Evolutionary conservation across 2,888 invertebrate species (phyloP).

Genomic region (Drosophila vallismaia): DNA sequence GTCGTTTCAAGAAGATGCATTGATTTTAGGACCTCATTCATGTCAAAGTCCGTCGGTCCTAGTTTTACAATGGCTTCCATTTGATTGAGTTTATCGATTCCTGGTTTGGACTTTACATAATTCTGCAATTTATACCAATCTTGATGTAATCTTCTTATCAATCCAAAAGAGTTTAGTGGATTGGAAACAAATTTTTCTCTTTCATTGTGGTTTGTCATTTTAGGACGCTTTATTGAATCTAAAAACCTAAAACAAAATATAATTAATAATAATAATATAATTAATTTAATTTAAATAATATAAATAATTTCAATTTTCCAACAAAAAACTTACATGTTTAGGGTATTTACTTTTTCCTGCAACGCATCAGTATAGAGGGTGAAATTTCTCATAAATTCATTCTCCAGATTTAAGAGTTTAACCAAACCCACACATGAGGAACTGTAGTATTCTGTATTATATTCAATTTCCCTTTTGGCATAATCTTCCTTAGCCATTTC

Average conservation of each 20-base stretch:
- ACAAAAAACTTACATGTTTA: constrained; percentile 38
- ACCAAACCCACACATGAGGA: constrained; percentile 41
- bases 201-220: not conserved
- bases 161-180: constrained; percentile 49
- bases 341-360: constrained; percentile 41
- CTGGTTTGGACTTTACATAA: constrained; percentile 9
- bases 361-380: constrained; percentile 27
- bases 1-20: constrained; percentile 51
- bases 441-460: constrained; percentile 11
- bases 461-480: not conserved
- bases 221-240: constrained; percentile 10
- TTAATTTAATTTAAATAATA: too few species aligned
- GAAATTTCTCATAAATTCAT: constrained; percentile 42
- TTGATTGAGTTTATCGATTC: not conserved
- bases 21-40: constrained; percentile 33
- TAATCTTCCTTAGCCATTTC: not conserved
- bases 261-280: too few species aligned
- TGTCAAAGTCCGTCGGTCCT: constrained; percentile 28
- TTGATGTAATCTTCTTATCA: constrained; percentile 52
- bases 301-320: accelerated
- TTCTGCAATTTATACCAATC: constrained; percentile 54
- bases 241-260: constrained; percentile 44
- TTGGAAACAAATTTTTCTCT: constrained; percentile 45
- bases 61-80: constrained; percentile 21
- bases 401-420: constrained; percentile 39